Conservation (phyloP, 1,140 invertebrate genomes). For the Venustaconcha ellipsiformis region DNA sequence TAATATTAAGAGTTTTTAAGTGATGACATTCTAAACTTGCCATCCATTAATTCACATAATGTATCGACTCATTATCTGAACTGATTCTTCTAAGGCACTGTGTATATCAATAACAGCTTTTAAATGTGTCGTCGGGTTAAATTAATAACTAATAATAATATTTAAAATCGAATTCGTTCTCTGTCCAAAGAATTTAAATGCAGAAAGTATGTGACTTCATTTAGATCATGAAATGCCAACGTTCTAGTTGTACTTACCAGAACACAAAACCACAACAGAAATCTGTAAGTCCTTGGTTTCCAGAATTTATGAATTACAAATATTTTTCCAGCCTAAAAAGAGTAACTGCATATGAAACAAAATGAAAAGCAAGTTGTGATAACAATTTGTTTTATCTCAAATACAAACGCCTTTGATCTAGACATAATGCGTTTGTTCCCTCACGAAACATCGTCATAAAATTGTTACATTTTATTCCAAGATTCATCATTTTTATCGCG, state of each 20-base stretch:
- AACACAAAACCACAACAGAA: constrained; percentile 70
- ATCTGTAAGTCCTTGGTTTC: constrained; percentile 78
- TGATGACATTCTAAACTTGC: too few species aligned
- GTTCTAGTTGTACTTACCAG: constrained; percentile 69
- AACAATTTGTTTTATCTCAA: neutral
- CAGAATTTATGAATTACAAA: constrained; percentile 75
- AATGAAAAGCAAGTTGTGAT: neutral
- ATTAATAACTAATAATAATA: too few species aligned
- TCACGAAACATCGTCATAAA: neutral
- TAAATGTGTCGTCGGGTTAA: too few species aligned
- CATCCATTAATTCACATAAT: too few species aligned
- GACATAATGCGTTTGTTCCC: neutral
- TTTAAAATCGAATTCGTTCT: too few species aligned
- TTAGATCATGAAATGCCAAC: too few species aligned
- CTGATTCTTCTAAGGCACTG: too few species aligned
- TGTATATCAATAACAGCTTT: too few species aligned
- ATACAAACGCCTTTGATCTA: neutral
- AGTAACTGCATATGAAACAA: neutral
- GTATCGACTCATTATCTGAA: too few species aligned
- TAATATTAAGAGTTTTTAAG: too few species aligned
- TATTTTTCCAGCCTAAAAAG: constrained; percentile 78
- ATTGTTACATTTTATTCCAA: neutral
- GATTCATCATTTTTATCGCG: neutral
- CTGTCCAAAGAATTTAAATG: too few species aligned
- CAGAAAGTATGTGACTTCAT: too few species aligned